Percentiles rank a stretch among this genome's conserved stretches.
phyloP scores from a whole-genome alignment of 1,140 invertebrate genomes.

The Bombus difficillimus region DNA sequence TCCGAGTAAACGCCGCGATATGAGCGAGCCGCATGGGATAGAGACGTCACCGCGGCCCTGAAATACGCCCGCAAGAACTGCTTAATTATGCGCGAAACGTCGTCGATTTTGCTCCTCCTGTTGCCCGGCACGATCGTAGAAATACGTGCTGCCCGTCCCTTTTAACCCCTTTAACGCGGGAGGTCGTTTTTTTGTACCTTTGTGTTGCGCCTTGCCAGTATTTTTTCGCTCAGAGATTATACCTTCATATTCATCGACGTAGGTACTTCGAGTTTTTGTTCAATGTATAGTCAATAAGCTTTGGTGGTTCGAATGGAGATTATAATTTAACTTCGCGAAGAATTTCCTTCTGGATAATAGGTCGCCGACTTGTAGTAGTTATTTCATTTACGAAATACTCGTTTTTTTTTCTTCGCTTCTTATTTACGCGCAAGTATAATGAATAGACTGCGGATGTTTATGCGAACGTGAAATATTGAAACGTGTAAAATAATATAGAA shows the following conservation, averaged over 20 bases:
- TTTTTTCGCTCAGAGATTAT: not conserved
- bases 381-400: not conserved
- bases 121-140: not conserved
- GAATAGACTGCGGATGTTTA: no score
- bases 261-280: not conserved
- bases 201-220: not conserved
- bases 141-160: not conserved
- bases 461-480: no score
- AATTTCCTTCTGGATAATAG: no score
- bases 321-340: not conserved
- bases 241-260: not conserved
- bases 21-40: conserved; percentile 29
- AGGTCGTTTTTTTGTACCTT: not conserved
- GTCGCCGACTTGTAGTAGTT: not conserved
- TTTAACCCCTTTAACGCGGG: not conserved
- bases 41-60: conserved; percentile 33
- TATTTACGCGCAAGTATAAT: not conserved
- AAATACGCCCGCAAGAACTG: conserved; percentile 29
- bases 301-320: not conserved
- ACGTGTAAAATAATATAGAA: not conserved
- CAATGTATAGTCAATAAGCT: not conserved
- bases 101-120: conserved; percentile 22
- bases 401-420: not conserved
- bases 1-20: conserved; percentile 45
- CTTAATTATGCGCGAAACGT: conserved; percentile 48